A percentile compares a stretch with the other conserved stretches of the same genome.
Evolutionary conservation across 2,113 vertebrate species (phyloP).

Genomic region (Empidonax traillii): DNA sequence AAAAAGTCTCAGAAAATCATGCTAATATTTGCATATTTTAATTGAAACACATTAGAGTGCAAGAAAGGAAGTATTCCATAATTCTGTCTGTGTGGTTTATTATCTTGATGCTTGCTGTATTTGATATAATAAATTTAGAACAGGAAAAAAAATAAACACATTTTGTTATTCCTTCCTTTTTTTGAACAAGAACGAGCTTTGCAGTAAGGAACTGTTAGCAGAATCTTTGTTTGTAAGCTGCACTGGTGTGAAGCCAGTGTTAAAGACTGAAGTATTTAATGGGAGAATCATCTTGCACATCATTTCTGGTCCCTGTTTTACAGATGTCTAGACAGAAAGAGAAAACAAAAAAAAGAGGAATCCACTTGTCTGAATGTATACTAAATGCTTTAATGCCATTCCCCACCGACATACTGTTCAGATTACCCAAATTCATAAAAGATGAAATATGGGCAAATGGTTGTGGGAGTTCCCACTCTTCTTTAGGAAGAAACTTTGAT

Average conservation of each 20-base stretch:
- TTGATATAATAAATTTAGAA: background rate
- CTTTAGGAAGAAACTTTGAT: background rate
- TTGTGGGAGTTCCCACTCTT: background rate
- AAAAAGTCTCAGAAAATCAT: background rate
- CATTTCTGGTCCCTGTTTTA: background rate
- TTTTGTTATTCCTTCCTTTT: background rate
- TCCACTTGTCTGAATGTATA: background rate
- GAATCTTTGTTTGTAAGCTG: background rate
- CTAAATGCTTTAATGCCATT: background rate
- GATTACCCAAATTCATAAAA: background rate
- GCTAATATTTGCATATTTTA: constrained; percentile 14
- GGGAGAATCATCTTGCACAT: background rate
- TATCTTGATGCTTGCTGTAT: background rate
- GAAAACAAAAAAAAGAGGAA: background rate
- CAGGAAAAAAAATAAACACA: background rate
- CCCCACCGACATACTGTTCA: background rate
- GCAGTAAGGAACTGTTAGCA: background rate
- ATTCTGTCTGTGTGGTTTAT: background rate
- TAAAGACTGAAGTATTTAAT: background rate
- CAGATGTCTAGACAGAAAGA: background rate
- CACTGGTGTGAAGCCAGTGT: background rate
- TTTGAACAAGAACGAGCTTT: background rate
- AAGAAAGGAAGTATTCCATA: background rate
- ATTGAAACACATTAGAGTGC: background rate
- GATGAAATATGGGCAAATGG: background rate